Conservation (phyloP, 2,113 vertebrate species). For the Leuciscus idus region DNA sequence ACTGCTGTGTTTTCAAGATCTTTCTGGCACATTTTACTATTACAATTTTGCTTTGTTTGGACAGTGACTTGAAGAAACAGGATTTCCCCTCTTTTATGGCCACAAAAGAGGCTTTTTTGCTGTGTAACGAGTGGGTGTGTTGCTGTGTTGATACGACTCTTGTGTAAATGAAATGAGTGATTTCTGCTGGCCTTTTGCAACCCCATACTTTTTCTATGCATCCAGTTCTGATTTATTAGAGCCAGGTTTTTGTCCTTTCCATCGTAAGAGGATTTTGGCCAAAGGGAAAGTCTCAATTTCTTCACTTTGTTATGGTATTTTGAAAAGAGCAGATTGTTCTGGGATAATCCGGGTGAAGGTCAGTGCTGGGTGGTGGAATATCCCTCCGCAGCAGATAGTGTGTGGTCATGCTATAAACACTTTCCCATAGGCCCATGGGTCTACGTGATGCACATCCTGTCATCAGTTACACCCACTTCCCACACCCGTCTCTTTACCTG, state of each 20-base stretch:
- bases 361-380: slow-evolving; percentile 21
- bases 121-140: slow-evolving; percentile 31
- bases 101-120: not conserved
- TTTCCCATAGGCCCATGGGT: not conserved
- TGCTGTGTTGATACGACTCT: slow-evolving; percentile 24
- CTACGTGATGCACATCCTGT: slow-evolving; percentile 12
- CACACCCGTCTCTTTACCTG: slow-evolving; percentile 11
- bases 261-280: not conserved
- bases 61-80: slow-evolving; percentile 29
- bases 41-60: slow-evolving; percentile 7
- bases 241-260: slow-evolving; percentile 26
- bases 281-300: slow-evolving; percentile 1
- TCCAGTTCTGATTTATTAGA: not conserved
- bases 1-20: not conserved
- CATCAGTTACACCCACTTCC: slow-evolving; percentile 22
- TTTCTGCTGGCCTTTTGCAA: slow-evolving; percentile 8
- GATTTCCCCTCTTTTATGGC: slow-evolving; percentile 28
- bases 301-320: not conserved
- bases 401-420: slow-evolving; percentile 1
- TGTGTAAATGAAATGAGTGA: slow-evolving; percentile 17
- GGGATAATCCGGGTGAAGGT: slow-evolving; percentile 8
- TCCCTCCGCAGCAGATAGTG: not conserved
- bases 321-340: not conserved
- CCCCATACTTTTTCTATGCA: not conserved
- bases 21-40: slow-evolving; percentile 10